Conservation (phyloP, 2,888 invertebrate genomes). For the Leptura quadrifasciata region DNA sequence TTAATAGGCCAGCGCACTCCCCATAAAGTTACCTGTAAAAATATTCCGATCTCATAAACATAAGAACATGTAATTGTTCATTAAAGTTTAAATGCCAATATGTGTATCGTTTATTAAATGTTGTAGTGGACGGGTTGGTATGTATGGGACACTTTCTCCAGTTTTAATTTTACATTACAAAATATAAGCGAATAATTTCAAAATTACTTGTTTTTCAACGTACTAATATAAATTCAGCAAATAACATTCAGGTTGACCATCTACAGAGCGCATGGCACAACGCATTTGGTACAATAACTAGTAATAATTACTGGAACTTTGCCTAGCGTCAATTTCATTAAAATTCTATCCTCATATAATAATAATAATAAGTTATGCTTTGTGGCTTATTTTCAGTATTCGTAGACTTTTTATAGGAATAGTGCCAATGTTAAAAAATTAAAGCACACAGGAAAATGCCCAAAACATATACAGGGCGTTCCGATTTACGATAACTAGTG, state of each 20-base stretch:
- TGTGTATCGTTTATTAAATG: constrained; percentile 1
- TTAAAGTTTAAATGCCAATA: background rate
- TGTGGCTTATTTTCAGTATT: too few species aligned
- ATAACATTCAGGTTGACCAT: background rate
- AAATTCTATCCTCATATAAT: background rate
- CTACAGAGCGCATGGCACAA: background rate
- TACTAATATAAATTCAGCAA: background rate
- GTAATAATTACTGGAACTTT: background rate
- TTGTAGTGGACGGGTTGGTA: background rate
- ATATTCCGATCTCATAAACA: constrained; percentile 4
- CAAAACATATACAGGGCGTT: too few species aligned
- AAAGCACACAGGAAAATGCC: too few species aligned
- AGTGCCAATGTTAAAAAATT: too few species aligned
- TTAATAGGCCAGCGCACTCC: background rate
- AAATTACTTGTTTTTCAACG: constrained; percentile 7
- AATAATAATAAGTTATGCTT: background rate
- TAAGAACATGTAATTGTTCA: background rate
- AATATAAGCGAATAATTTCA: background rate
- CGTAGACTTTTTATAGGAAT: too few species aligned
- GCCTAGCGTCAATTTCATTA: background rate
- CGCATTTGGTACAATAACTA: background rate
- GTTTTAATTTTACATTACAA: background rate
- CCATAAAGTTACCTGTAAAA: background rate
- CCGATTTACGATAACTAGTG: too few species aligned
- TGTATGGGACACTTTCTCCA: constrained; percentile 3